Conservation (phyloP, 30 jellyfish, hydroid and myxozoan species). For the Aurelia coerulea region DNA sequence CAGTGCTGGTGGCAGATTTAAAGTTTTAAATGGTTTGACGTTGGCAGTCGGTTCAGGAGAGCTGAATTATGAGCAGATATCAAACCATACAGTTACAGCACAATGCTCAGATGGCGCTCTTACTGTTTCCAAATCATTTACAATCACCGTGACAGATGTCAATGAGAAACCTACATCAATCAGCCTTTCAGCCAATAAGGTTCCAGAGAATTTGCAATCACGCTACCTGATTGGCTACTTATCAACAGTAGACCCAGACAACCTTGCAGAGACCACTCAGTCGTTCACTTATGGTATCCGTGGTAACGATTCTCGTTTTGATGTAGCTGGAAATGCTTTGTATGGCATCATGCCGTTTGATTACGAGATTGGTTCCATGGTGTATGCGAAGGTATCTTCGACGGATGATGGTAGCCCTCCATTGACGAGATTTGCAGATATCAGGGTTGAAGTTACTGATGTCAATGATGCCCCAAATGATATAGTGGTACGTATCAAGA, state of each 20-base stretch:
- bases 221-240: slow-evolving; percentile 55
- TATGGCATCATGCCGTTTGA: slow-evolving; percentile 34
- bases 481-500: slow-evolving; percentile 59
- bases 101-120: slow-evolving; percentile 81
- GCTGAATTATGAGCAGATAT: slow-evolving; percentile 60
- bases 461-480: slow-evolving; percentile 90
- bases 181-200: slow-evolving; percentile 34
- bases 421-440: slow-evolving; percentile 26
- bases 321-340: slow-evolving; percentile 17
- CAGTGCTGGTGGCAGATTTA: slow-evolving; percentile 60
- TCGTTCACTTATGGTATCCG: slow-evolving; percentile 61
- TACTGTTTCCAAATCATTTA: slow-evolving; percentile 25
- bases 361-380: slow-evolving; percentile 34
- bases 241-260: slow-evolving; percentile 84
- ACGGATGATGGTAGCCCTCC: slow-evolving; percentile 85
- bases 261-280: slow-evolving; percentile 37
- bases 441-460: slow-evolving; percentile 62
- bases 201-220: slow-evolving; percentile 52
- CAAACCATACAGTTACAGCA: slow-evolving; percentile 19
- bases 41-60: slow-evolving; percentile 64
- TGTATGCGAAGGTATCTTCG: slow-evolving; percentile 48
- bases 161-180: slow-evolving; percentile 83
- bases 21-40: background rate
- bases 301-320: slow-evolving; percentile 62
- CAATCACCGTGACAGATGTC: slow-evolving; percentile 67